Percentiles rank a stretch among this genome's conserved stretches.
phyloP scores from a whole-genome alignment of 2,797 vertebrate genomes.

The Forpus xanthops region DNA sequence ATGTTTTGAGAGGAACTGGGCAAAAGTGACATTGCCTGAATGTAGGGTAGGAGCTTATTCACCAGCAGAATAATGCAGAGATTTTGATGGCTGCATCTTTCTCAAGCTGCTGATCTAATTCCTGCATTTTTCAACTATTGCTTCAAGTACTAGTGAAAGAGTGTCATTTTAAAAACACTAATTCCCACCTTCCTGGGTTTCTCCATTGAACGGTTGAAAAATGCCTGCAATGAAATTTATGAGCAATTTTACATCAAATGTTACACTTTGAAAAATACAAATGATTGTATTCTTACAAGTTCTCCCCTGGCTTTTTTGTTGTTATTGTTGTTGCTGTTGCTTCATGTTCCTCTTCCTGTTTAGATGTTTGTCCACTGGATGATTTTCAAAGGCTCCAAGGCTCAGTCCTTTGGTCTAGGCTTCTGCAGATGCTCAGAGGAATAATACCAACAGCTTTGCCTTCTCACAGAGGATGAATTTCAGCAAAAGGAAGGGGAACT shows the following conservation, averaged over 20 bases:
- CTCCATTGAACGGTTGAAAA: neutral
- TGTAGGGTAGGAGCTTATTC: neutral
- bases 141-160: neutral
- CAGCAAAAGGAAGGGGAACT: neutral
- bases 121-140: neutral
- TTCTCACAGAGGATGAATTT: neutral
- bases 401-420: neutral
- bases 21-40: neutral
- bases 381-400: neutral
- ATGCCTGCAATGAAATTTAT: neutral
- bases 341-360: neutral
- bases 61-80: neutral
- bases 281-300: rapidly evolving
- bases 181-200: neutral
- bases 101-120: neutral
- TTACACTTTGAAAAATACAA: neutral
- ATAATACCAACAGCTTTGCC: neutral
- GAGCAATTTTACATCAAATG: neutral
- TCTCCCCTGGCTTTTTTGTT: neutral
- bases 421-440: neutral
- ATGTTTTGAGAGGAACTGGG: neutral
- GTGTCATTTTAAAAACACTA: neutral
- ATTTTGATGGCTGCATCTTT: neutral
- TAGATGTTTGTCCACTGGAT: neutral
- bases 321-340: neutral